These are phyloP conservation scores for Lepeophtheirus nordmannii DNA, from an alignment of 2,888 invertebrate species.

Conservation along the genomic window DNA sequence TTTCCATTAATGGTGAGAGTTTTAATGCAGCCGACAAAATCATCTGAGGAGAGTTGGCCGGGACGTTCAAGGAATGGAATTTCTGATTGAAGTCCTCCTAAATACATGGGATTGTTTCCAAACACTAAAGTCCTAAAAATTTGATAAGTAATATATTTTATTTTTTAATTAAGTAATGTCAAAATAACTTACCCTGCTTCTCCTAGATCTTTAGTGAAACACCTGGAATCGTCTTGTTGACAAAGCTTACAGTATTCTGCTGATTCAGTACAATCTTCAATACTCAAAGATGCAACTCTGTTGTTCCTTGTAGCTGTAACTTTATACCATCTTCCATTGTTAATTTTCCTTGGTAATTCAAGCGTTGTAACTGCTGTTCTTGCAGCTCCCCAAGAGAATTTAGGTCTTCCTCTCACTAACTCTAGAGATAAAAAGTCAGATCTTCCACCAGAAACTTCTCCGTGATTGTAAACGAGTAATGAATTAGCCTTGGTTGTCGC, in stretches of 20 bases:
- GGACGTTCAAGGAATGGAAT: slow-evolving; percentile 74
- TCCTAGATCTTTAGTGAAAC: slow-evolving; percentile 70
- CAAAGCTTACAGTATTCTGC: slow-evolving; percentile 75
- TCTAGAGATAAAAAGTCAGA: slow-evolving; percentile 87
- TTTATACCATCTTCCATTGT: slow-evolving; percentile 77
- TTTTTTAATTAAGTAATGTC: neutral
- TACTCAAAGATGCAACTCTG: slow-evolving; percentile 64
- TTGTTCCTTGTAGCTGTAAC: slow-evolving; percentile 80
- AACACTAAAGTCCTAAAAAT: slow-evolving; percentile 68
- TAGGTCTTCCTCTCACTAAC: slow-evolving; percentile 60
- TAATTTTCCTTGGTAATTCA: slow-evolving; percentile 39
- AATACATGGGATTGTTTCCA: slow-evolving; percentile 65
- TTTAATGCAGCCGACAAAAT: slow-evolving; percentile 83
- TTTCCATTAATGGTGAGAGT: slow-evolving; percentile 76
- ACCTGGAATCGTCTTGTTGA: slow-evolving; percentile 59
- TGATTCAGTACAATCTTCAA: slow-evolving; percentile 63
- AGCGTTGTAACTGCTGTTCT: slow-evolving; percentile 72
- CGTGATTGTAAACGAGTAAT: slow-evolving; percentile 77
- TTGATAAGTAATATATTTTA: slow-evolving; percentile 24
- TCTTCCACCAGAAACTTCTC: slow-evolving; percentile 66
- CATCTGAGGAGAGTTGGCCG: slow-evolving; percentile 77
- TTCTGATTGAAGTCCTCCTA: slow-evolving; percentile 69
- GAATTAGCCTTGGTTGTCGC: slow-evolving; percentile 74
- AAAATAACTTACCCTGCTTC: slow-evolving; percentile 60
- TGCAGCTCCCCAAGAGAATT: slow-evolving; percentile 77